Percentiles rank a stretch among this genome's conserved stretches.
Conservation (phyloP, 2,888 invertebrate genomes). For the Amblyteles armatorius region DNA sequence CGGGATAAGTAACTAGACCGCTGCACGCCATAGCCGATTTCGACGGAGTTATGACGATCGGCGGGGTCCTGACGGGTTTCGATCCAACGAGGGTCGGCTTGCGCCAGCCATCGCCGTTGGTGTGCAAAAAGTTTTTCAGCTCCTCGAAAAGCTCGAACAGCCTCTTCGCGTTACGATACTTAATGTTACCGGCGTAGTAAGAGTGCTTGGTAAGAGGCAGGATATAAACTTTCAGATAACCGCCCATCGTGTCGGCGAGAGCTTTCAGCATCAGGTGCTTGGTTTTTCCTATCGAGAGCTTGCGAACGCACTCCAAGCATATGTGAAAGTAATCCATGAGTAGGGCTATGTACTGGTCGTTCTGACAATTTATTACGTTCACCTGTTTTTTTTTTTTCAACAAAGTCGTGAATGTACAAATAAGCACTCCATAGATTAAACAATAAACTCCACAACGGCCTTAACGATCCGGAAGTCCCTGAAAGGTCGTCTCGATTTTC, state of each 20-base stretch:
- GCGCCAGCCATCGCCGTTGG: constrained; percentile 87
- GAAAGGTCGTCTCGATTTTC: not conserved
- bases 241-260: constrained; percentile 86
- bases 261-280: constrained; percentile 81
- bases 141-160: constrained; percentile 87
- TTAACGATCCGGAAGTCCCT: not conserved
- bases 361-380: constrained; percentile 75
- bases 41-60: constrained; percentile 75
- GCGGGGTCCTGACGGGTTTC: constrained; percentile 67
- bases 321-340: constrained; percentile 80
- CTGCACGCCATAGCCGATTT: constrained; percentile 73
- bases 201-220: constrained; percentile 87
- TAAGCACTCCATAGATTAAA: constrained; percentile 2
- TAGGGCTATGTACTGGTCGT: constrained; percentile 79
- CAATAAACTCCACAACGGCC: not conserved
- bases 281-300: constrained; percentile 78
- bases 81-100: constrained; percentile 71
- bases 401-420: not conserved
- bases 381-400: constrained; percentile 68
- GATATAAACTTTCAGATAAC: constrained; percentile 87
- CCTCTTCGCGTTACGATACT: constrained; percentile 86
- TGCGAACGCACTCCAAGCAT: constrained; percentile 77
- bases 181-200: constrained; percentile 88
- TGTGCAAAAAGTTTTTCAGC: constrained; percentile 86
- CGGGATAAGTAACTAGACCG: constrained; percentile 75